These are phyloP conservation scores for Amphiura filiformis DNA, from an alignment of 35 echinoderm and acorn worm species.

Conservation along the genomic window DNA sequence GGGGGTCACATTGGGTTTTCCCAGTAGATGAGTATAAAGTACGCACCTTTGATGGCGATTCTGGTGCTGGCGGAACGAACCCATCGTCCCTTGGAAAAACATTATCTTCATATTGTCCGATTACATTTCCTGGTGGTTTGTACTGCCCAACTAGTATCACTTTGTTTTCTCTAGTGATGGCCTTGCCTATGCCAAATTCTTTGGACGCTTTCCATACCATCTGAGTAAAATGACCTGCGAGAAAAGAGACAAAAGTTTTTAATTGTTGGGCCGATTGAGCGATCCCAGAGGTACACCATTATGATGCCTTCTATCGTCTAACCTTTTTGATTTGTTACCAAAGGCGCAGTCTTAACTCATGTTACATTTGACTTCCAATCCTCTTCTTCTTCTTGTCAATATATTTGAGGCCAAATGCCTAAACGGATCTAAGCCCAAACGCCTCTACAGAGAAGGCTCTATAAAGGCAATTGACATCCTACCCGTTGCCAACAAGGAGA, in stretches of 20 bases:
- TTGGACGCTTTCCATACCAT: constrained; percentile 92
- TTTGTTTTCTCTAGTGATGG: constrained; percentile 70
- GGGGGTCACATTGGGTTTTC: too few relatives aligned
- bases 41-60: constrained; percentile 12
- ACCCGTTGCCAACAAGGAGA: not conserved
- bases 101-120: constrained; percentile 78
- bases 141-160: constrained; percentile 88
- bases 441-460: too few relatives aligned
- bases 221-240: constrained; percentile 91
- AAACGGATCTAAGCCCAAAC: too few relatives aligned
- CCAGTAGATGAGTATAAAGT: too few relatives aligned
- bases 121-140: constrained; percentile 83
- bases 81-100: constrained; percentile 68
- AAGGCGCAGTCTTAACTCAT: too few relatives aligned
- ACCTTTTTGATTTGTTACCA: not conserved
- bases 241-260: not conserved
- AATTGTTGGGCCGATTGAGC: not conserved
- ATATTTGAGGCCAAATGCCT: too few relatives aligned
- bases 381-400: too few relatives aligned
- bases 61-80: constrained; percentile 47
- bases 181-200: constrained; percentile 93
- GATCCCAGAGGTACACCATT: not conserved
- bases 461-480: too few relatives aligned
- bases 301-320: not conserved
- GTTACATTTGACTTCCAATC: too few relatives aligned